These are phyloP conservation scores for Sebastes aleutianus DNA, from an alignment of 2,797 vertebrate species.

Conservation along the genomic window DNA sequence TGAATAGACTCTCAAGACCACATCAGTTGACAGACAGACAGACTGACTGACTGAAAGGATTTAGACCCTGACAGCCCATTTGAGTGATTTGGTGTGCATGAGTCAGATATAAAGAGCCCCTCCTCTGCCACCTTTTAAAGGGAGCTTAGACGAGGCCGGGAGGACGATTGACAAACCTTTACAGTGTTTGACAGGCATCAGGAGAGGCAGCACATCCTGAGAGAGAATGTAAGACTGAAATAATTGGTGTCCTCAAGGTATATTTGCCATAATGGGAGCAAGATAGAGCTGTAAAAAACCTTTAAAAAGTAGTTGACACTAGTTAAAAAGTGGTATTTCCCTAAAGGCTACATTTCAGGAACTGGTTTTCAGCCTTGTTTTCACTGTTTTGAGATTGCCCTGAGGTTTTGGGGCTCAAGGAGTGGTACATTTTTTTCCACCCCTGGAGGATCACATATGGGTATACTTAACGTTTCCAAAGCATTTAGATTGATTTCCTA, in stretches of 20 bases:
- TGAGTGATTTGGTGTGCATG: constrained; percentile 30
- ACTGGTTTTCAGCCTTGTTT: background rate
- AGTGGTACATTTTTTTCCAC: background rate
- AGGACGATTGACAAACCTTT: constrained; percentile 22
- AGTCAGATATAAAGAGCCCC: constrained; percentile 24
- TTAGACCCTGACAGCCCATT: constrained; percentile 33
- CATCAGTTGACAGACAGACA: constrained; percentile 3
- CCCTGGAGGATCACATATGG: background rate
- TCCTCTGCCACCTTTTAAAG: constrained; percentile 13
- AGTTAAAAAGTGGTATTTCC: constrained; percentile 3
- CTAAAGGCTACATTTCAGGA: background rate
- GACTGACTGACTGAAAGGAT: constrained; percentile 8
- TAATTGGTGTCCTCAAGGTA: constrained; percentile 2
- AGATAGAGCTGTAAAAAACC: background rate
- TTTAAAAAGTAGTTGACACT: background rate
- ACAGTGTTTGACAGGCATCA: constrained; percentile 23
- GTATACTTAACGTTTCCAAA: background rate
- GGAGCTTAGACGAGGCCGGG: constrained; percentile 7
- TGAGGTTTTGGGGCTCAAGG: background rate
- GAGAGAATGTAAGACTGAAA: background rate
- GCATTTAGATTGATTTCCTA: background rate
- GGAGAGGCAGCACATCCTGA: constrained; percentile 21
- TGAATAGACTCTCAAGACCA: constrained; percentile 10
- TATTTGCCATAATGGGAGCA: constrained; percentile 13
- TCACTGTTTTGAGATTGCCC: background rate